Evolutionary conservation across 2,113 vertebrate genomes (phyloP).

Genomic region (Corydoras maculifer): DNA sequence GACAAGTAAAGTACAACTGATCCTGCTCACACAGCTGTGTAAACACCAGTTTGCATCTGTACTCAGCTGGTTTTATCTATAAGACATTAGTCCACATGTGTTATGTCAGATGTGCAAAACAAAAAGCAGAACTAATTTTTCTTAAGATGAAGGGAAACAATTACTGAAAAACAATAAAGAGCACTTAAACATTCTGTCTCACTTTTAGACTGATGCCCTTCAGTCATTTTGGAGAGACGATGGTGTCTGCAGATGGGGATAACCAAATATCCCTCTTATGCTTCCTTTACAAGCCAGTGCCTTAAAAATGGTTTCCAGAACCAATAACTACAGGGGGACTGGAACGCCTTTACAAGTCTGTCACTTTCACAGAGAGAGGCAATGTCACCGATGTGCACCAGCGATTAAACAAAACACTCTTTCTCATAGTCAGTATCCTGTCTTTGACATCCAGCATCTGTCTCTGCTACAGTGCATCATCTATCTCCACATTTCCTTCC

Average conservation of each 20-base stretch:
- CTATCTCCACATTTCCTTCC: slow-evolving; percentile 45
- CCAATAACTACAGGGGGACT: slow-evolving; percentile 53
- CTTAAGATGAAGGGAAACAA: slow-evolving; percentile 22
- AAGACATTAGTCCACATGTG: slow-evolving; percentile 24
- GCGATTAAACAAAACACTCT: slow-evolving; percentile 58
- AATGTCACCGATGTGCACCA: slow-evolving; percentile 34
- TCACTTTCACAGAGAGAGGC: slow-evolving; percentile 31
- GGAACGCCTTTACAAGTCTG: slow-evolving; percentile 33
- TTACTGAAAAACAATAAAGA: slow-evolving; percentile 29
- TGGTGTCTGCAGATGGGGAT: slow-evolving; percentile 53
- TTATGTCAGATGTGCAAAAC: slow-evolving; percentile 13
- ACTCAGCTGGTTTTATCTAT: slow-evolving; percentile 27
- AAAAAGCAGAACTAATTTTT: slow-evolving; percentile 20
- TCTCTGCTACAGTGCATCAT: slow-evolving; percentile 48
- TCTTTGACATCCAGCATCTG: slow-evolving; percentile 64
- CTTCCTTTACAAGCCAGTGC: slow-evolving; percentile 59
- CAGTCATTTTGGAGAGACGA: slow-evolving; percentile 37
- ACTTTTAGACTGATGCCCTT: slow-evolving; percentile 31
- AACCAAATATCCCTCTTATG: slow-evolving; percentile 57
- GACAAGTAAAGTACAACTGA: slow-evolving; percentile 1
- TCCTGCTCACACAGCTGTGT: slow-evolving; percentile 26
- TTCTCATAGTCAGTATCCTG: slow-evolving; percentile 58
- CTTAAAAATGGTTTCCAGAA: slow-evolving; percentile 55
- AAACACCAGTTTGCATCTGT: slow-evolving; percentile 29
- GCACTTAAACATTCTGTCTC: slow-evolving; percentile 11